These are phyloP conservation scores for Sebastes paucispinis DNA, from an alignment of 2,797 vertebrate genomes.

Conservation along the genomic window DNA sequence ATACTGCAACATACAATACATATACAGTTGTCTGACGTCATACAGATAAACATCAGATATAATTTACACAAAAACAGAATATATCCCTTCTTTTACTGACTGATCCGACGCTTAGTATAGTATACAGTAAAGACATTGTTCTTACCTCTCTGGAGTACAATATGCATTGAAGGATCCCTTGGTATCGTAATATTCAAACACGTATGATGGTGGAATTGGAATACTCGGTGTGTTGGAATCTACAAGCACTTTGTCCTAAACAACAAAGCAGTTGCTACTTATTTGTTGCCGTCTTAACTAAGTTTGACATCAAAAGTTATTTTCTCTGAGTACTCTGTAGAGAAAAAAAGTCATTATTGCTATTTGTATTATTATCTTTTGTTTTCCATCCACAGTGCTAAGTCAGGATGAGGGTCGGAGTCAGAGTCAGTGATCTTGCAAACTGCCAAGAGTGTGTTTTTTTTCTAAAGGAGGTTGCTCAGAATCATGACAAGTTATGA, in stretches of 20 bases:
- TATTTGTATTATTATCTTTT: neutral
- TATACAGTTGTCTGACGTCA: conserved; percentile 33
- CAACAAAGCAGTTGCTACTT: neutral
- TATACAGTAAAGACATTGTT: neutral
- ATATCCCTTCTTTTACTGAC: conserved; percentile 19
- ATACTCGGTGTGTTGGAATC: neutral
- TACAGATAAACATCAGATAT: conserved; percentile 28
- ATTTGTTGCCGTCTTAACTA: neutral
- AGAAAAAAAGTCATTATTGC: neutral
- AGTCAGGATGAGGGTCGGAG: neutral
- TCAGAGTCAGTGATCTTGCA: neutral
- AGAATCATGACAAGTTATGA: neutral
- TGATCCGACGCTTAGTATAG: neutral
- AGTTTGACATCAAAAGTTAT: neutral
- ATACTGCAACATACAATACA: conserved; percentile 56
- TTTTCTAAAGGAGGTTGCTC: neutral
- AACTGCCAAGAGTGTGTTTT: too few species aligned
- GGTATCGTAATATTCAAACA: neutral
- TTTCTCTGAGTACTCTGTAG: neutral
- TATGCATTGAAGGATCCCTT: neutral
- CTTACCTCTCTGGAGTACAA: neutral
- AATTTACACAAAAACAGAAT: conserved; percentile 27
- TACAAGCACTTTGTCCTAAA: neutral
- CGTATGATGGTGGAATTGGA: too few species aligned
- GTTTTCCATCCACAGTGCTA: neutral